These are phyloP conservation scores for Battus philenor DNA, from an alignment of 1,140 invertebrate species.

Conservation along the genomic window DNA sequence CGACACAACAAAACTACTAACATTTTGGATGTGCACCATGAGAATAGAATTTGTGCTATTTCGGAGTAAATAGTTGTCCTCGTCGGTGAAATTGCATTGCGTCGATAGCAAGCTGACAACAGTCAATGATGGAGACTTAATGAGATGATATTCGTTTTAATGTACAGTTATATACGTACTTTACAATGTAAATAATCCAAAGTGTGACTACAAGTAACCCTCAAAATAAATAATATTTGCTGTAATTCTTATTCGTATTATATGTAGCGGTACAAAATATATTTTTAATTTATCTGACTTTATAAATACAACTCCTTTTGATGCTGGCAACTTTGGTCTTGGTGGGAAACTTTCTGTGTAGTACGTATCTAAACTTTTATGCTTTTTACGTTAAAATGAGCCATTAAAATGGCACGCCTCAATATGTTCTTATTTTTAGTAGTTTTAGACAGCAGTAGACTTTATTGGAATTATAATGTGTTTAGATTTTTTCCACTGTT, in stretches of 20 bases:
- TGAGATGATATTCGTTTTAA: too few species aligned
- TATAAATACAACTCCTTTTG: constrained; percentile 4
- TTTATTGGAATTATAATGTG: too few species aligned
- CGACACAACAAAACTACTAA: constrained; percentile 5
- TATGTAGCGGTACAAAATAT: too few species aligned
- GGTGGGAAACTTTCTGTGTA: constrained; percentile 6
- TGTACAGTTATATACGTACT: too few species aligned
- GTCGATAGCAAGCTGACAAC: constrained; percentile 6
- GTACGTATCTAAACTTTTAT: constrained; percentile 7
- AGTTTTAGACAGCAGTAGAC: too few species aligned
- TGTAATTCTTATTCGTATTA: too few species aligned
- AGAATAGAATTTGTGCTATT: constrained; percentile 8
- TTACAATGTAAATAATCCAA: too few species aligned
- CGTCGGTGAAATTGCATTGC: constrained; percentile 6
- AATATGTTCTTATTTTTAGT: background rate
- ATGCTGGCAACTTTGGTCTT: background rate
- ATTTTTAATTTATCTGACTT: too few species aligned
- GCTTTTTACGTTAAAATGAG: background rate
- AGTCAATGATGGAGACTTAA: too few species aligned
- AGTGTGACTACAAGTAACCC: too few species aligned
- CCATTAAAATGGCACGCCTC: constrained; percentile 12
- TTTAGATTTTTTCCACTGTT: too few species aligned
- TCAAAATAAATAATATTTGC: too few species aligned
- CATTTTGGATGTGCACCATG: constrained; percentile 2
- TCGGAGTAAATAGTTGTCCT: constrained; percentile 3